Evolutionary conservation across 2,797 vertebrate genomes (phyloP).

Genomic region (Tapera naevia): DNA sequence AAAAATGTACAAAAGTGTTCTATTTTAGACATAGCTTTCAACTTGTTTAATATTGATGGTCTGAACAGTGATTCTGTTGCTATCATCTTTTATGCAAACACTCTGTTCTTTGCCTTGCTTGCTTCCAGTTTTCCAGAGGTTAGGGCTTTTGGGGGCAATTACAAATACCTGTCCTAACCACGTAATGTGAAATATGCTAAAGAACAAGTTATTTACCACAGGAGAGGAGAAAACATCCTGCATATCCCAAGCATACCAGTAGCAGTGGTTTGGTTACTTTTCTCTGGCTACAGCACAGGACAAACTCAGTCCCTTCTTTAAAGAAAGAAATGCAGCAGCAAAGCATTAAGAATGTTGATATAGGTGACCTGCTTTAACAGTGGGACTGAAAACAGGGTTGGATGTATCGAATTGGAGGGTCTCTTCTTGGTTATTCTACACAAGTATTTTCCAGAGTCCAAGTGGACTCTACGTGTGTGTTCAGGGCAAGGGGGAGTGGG

Average conservation of each 20-base stretch:
- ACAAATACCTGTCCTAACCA: neutral
- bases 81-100: neutral
- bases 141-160: neutral
- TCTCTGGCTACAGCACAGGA: neutral
- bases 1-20: neutral
- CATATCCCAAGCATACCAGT: neutral
- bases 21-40: neutral
- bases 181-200: neutral
- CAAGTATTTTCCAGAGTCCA: neutral
- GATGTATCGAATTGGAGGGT: neutral
- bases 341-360: neutral
- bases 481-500: accelerated
- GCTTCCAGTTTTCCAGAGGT: neutral
- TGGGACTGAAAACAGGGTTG: neutral
- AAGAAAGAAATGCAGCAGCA: neutral
- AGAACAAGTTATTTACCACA: neutral
- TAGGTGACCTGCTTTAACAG: neutral
- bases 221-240: neutral
- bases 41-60: neutral
- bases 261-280: neutral
- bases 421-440: neutral
- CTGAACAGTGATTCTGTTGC: neutral
- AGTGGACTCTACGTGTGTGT: neutral
- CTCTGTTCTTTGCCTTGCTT: neutral
- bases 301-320: neutral